Conservation (phyloP, 2,888 invertebrate genomes). For the Altica lythri region DNA sequence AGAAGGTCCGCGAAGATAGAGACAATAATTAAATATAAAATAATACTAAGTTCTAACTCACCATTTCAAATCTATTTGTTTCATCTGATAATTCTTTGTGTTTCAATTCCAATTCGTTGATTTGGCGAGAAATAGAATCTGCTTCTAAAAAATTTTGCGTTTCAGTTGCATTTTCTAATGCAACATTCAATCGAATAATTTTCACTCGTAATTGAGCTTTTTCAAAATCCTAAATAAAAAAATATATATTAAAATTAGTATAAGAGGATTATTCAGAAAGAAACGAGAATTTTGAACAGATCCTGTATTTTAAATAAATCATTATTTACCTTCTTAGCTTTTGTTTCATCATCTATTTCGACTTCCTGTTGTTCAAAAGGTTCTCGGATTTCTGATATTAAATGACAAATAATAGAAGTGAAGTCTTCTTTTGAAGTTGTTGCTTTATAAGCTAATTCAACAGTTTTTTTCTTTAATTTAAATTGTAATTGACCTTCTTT, state of each 20-base stretch:
- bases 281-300: too few relatives aligned
- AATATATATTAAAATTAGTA: background rate
- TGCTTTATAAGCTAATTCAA: conserved; percentile 38
- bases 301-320: too few relatives aligned
- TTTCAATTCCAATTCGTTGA: too few relatives aligned
- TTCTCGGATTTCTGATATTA: conserved; percentile 47
- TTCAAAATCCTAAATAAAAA: conserved; percentile 33
- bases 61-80: conserved; percentile 30
- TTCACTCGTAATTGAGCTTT: conserved; percentile 42
- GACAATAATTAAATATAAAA: too few relatives aligned
- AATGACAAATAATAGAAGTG: conserved; percentile 41
- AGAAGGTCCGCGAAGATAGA: too few relatives aligned
- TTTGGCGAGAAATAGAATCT: too few relatives aligned
- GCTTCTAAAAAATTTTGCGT: conserved; percentile 42
- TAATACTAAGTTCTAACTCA: too few relatives aligned
- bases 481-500: conserved; percentile 35
- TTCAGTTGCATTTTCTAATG: conserved; percentile 43
- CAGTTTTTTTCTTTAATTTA: conserved; percentile 39
- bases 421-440: conserved; percentile 38
- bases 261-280: too few relatives aligned
- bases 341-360: conserved; percentile 20
- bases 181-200: conserved; percentile 41
- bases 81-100: conserved; percentile 35
- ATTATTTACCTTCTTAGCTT: too few relatives aligned
- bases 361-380: conserved; percentile 35